A percentile compares a stretch with the other conserved stretches of the same genome.
Evolutionary conservation across 2,888 invertebrate species (phyloP).

Genomic region (Ichneumoninae sp.): DNA sequence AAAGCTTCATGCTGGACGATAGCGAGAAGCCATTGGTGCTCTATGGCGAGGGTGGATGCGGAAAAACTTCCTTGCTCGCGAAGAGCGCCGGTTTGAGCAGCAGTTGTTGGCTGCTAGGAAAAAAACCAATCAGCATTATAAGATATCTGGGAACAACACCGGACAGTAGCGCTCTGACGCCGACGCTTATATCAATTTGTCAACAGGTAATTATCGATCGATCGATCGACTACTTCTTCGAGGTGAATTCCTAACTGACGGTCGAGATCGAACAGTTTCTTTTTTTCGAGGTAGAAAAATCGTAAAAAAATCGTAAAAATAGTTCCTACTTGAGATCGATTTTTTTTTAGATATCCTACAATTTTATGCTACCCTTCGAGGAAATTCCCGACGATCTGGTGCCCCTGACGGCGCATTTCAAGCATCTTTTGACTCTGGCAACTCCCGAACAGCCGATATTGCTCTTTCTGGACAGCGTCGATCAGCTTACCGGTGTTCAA

Average conservation of each 20-base stretch:
- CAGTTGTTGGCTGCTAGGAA: conserved; percentile 90
- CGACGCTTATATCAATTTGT: conserved; percentile 97
- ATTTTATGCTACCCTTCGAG: conserved; percentile 95
- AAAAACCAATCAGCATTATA: conserved; percentile 93
- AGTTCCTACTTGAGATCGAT: not conserved
- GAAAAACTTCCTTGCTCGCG: conserved; percentile 97
- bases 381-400: conserved; percentile 98
- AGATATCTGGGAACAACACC: conserved; percentile 98
- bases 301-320: not conserved
- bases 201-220: conserved; percentile 90
- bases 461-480: conserved; percentile 97
- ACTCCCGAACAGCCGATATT: conserved; percentile 93
- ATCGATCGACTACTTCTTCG: not conserved
- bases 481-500: conserved; percentile 97
- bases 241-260: conserved; percentile 2
- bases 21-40: conserved; percentile 95
- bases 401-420: conserved; percentile 97
- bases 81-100: conserved; percentile 94
- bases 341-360: conserved; percentile 90
- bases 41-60: conserved; percentile 98
- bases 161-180: conserved; percentile 97
- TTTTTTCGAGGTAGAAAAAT: not conserved
- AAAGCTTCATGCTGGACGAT: conserved; percentile 92
- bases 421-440: conserved; percentile 94
- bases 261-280: not conserved